Conservation (phyloP, 2,113 vertebrate species). For the Sarotherodon lohbergeri region DNA sequence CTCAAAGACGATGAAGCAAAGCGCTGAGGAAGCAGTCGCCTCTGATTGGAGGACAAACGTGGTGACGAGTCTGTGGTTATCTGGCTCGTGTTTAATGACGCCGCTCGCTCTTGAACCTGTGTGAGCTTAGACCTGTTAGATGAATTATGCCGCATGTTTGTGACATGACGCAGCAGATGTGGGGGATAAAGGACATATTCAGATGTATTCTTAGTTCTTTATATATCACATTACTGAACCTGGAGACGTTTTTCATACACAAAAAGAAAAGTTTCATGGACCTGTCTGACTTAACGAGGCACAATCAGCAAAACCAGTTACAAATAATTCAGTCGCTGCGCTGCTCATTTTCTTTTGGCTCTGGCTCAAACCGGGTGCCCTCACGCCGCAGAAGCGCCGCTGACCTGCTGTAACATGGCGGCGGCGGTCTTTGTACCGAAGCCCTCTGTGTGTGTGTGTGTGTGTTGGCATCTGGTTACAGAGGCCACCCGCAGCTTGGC, state of each 20-base stretch:
- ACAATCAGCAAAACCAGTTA: background rate
- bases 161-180: background rate
- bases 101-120: background rate
- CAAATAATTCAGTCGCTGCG: background rate
- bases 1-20: background rate
- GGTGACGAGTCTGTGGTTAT: background rate
- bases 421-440: background rate
- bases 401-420: background rate
- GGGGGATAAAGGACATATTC: background rate
- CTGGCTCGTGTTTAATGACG: background rate
- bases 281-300: background rate
- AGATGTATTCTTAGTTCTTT: background rate
- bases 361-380: background rate
- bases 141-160: background rate
- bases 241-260: accelerated
- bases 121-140: background rate
- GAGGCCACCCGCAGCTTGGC: conserved; percentile 56
- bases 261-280: background rate
- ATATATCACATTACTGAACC: background rate
- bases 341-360: background rate
- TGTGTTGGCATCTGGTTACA: conserved; percentile 49
- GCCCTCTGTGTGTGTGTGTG: conserved; percentile 38
- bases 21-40: background rate
- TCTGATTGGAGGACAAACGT: background rate
- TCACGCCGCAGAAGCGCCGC: background rate